Conservation (phyloP, 2,888 invertebrate species). For the Hybos culiciformis region DNA sequence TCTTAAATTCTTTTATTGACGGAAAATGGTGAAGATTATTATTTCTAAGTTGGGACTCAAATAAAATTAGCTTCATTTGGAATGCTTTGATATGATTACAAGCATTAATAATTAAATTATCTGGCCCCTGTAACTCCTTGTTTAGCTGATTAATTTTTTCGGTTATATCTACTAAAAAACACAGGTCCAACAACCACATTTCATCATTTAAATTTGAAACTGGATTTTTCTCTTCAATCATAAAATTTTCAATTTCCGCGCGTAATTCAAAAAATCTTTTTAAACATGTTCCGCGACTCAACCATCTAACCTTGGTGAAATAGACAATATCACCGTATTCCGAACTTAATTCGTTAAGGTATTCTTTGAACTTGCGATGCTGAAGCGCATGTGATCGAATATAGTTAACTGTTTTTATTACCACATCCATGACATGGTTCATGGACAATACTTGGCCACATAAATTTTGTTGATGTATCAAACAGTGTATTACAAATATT, state of each 20-base stretch:
- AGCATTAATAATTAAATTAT: no score
- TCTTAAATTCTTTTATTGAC: background rate
- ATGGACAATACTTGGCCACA: background rate
- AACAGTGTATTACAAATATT: conserved; percentile 8
- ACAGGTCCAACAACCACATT: background rate
- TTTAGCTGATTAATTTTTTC: background rate
- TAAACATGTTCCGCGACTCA: conserved; percentile 8
- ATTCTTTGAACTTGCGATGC: conserved; percentile 1
- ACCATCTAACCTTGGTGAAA: conserved; percentile 7
- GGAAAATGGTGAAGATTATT: background rate
- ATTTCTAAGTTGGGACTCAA: background rate
- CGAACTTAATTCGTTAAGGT: background rate
- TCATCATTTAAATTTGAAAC: background rate
- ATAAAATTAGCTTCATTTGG: background rate
- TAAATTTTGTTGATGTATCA: conserved; percentile 10
- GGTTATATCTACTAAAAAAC: background rate
- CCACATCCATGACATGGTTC: conserved; percentile 1
- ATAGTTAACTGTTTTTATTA: conserved; percentile 4
- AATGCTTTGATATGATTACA: no score
- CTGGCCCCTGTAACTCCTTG: no score
- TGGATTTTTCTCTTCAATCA: background rate
- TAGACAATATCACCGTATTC: conserved; percentile 6
- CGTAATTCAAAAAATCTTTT: conserved; percentile 8
- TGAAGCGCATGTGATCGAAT: background rate
- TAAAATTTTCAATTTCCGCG: conserved; percentile 5